phyloP scores from a whole-genome alignment of 2,113 vertebrate genomes.

The Todiramphus chloris region DNA sequence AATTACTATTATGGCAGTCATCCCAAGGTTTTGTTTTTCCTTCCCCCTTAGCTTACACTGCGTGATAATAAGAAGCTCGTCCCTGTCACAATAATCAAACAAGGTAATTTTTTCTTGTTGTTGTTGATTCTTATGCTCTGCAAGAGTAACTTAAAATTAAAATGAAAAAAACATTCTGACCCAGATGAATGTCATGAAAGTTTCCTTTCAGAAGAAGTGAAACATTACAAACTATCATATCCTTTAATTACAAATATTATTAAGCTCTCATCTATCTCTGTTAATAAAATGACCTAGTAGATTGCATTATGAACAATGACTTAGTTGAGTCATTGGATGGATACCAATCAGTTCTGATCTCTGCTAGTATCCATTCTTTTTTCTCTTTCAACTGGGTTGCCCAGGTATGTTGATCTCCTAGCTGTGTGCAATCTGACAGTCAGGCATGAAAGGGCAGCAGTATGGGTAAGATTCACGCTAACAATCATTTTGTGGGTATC shows the following conservation, averaged over 20 bases:
- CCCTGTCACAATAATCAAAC: slow-evolving; percentile 79
- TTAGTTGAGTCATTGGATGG: not conserved
- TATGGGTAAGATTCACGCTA: not conserved
- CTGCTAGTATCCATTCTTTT: not conserved
- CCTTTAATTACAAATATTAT: not conserved
- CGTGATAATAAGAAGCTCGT: slow-evolving; percentile 70
- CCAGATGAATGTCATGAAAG: not conserved
- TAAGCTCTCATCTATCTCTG: not conserved
- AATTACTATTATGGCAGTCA: not conserved
- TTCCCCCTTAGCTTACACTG: slow-evolving; percentile 61
- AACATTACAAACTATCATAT: not conserved
- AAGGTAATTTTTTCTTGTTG: slow-evolving; percentile 70
- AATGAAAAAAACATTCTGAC: not conserved
- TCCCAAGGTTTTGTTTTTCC: not conserved
- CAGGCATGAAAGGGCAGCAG: not conserved
- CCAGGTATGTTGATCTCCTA: not conserved
- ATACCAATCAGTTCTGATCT: not conserved
- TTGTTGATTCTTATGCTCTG: not conserved
- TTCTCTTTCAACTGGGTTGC: not conserved
- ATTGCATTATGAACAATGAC: not conserved
- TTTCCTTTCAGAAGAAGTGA: not conserved
- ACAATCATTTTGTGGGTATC: not conserved
- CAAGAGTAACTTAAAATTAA: not conserved
- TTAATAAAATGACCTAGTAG: not conserved
- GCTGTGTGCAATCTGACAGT: not conserved